phyloP scores from a whole-genome alignment of 2,113 vertebrate genomes.

The Leptocoma aspasia region DNA sequence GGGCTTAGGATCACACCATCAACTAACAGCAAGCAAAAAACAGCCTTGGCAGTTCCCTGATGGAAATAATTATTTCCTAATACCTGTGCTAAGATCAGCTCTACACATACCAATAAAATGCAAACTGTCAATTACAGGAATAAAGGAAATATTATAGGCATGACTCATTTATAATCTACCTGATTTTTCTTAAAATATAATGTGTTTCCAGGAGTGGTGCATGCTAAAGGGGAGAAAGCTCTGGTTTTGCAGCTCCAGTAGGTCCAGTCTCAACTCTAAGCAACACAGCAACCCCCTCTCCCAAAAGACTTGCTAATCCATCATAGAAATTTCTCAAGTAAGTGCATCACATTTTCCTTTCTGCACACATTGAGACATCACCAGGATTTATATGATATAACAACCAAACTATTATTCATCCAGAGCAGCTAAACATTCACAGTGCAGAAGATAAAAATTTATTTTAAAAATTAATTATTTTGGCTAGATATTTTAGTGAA shows the following conservation, averaged over 20 bases:
- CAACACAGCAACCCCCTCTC: not conserved
- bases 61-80: not conserved
- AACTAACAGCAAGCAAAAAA: not conserved
- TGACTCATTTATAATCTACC: not conserved
- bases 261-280: not conserved
- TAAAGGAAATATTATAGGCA: not conserved
- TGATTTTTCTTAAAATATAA: not conserved
- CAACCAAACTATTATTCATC: not conserved
- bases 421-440: not conserved
- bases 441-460: not conserved
- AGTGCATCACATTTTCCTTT: not conserved
- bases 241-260: not conserved
- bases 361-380: not conserved
- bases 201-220: not conserved
- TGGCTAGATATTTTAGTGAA: not conserved
- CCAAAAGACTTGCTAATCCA: not conserved
- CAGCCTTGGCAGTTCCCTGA: not conserved
- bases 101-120: not conserved
- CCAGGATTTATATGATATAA: not conserved
- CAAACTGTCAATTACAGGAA: not conserved
- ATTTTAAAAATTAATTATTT: not conserved
- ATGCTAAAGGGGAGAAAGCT: not conserved
- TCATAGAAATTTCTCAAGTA: not conserved
- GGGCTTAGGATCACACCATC: not conserved
- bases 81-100: not conserved